phyloP scores from a whole-genome alignment of 2,113 vertebrate genomes.

The Peromyscus maniculatus region DNA sequence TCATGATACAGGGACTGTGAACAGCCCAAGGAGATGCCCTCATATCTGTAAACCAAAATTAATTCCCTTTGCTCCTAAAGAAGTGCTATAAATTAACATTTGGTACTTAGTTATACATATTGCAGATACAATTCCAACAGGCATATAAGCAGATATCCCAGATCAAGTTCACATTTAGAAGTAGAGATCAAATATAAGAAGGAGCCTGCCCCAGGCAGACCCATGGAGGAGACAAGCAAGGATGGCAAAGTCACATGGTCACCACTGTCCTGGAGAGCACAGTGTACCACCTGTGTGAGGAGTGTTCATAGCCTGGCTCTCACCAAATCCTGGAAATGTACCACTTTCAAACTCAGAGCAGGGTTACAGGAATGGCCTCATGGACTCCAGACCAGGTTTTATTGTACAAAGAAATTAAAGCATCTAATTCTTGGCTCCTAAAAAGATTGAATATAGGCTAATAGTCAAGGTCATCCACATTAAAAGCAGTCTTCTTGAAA shows the following conservation, averaged over 20 bases:
- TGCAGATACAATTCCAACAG: not conserved
- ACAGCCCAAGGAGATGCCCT: not conserved
- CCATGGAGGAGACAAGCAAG: not conserved
- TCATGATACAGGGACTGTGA: not conserved
- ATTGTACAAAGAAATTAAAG: not conserved
- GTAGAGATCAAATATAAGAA: not conserved
- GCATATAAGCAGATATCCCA: not conserved
- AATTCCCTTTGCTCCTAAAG: slow-evolving; percentile 16
- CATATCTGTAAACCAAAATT: not conserved
- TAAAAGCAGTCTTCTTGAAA: slow-evolving; percentile 25
- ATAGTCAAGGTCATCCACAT: not conserved
- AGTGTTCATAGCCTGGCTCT: not conserved
- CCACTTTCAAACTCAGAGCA: not conserved
- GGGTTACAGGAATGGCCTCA: not conserved
- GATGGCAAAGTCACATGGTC: not conserved
- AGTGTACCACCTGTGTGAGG: not conserved
- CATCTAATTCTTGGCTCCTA: not conserved
- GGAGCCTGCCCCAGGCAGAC: not conserved
- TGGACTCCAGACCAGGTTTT: slow-evolving; percentile 6
- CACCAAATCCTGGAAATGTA: not conserved
- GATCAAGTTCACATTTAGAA: slow-evolving; percentile 41
- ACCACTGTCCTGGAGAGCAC: not conserved
- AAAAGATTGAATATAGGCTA: not conserved
- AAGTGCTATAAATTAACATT: not conserved
- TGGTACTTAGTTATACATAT: not conserved